phyloP scores from a whole-genome alignment of 2,888 invertebrate species.

The Lepas anatifera region DNA sequence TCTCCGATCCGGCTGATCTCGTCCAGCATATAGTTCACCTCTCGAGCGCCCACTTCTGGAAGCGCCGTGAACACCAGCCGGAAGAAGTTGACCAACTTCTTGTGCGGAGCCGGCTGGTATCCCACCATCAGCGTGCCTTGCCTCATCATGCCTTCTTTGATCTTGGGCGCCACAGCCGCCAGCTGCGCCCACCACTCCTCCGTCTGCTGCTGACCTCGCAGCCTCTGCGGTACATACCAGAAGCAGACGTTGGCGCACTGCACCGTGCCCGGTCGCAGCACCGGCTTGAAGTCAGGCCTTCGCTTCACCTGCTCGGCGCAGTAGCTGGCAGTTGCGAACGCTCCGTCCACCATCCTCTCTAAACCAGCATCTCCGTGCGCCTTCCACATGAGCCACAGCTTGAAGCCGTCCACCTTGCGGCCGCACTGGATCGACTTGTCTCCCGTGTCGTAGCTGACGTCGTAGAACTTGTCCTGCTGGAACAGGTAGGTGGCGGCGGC shows the following conservation, averaged over 20 bases:
- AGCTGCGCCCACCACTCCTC: conserved; percentile 23
- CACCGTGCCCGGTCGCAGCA: conserved; percentile 42
- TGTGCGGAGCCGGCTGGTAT: conserved; percentile 52
- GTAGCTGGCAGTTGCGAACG: conserved; percentile 42
- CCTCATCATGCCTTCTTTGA: conserved; percentile 54
- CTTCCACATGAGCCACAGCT: conserved; percentile 87
- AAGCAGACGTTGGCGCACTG: conserved; percentile 80
- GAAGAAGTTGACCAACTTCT: conserved; percentile 57
- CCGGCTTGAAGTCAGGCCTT: conserved; percentile 48
- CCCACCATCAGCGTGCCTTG: conserved; percentile 59
- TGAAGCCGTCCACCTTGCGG: conserved; percentile 80
- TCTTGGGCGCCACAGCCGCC: conserved; percentile 49
- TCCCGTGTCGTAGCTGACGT: conserved; percentile 62
- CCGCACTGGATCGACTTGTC: conserved; percentile 85
- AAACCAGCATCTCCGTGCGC: conserved; percentile 55
- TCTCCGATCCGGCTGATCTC: conserved; percentile 51
- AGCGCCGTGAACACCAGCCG: conserved; percentile 60
- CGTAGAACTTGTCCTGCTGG: conserved; percentile 74
- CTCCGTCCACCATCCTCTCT: conserved; percentile 47
- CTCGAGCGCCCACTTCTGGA: conserved; percentile 44
- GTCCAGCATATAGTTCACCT: conserved; percentile 50
- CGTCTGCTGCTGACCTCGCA: conserved; percentile 34
- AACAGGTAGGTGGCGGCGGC: conserved; percentile 63
- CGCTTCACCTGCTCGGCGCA: conserved; percentile 42
- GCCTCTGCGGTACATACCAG: conserved; percentile 61